Percentiles rank a stretch among this genome's conserved stretches.
phyloP scores from a whole-genome alignment of 2,113 vertebrate genomes.

The Vulpes lagopus region DNA sequence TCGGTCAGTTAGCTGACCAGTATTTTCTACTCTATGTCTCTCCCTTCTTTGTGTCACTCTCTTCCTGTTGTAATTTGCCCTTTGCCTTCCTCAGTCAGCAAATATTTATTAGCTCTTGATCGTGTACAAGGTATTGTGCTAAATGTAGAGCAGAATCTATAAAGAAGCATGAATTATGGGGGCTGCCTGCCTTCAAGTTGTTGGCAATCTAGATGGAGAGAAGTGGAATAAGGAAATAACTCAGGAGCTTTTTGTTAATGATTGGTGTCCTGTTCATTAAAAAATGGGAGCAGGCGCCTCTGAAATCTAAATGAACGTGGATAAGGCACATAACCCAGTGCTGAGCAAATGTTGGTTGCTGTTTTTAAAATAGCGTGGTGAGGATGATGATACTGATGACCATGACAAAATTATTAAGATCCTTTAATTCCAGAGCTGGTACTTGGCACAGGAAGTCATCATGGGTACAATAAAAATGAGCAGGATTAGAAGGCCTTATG shows the following conservation, averaged over 20 bases:
- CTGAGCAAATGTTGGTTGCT: not conserved
- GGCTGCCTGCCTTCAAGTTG: not conserved
- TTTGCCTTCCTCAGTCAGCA: not conserved
- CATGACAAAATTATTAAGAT: not conserved
- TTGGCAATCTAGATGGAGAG: not conserved
- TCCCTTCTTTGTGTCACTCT: not conserved
- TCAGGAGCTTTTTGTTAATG: not conserved
- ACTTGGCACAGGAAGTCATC: not conserved
- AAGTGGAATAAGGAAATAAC: not conserved
- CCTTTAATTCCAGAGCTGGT: not conserved
- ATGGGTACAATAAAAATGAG: not conserved
- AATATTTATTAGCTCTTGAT: not conserved
- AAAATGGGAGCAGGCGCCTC: not conserved
- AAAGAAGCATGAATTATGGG: not conserved
- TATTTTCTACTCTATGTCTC: not conserved
- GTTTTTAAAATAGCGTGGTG: not conserved
- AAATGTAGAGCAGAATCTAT: not conserved
- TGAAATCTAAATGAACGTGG: not conserved
- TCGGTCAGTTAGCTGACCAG: not conserved
- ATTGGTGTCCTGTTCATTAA: not conserved
- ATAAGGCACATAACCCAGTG: not conserved
- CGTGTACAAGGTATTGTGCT: not conserved
- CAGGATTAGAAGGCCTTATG: not conserved
- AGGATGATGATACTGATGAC: not conserved
- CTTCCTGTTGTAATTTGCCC: not conserved